Conservation (phyloP, 2,888 invertebrate species). For the Gonocerus acuteangulatus region DNA sequence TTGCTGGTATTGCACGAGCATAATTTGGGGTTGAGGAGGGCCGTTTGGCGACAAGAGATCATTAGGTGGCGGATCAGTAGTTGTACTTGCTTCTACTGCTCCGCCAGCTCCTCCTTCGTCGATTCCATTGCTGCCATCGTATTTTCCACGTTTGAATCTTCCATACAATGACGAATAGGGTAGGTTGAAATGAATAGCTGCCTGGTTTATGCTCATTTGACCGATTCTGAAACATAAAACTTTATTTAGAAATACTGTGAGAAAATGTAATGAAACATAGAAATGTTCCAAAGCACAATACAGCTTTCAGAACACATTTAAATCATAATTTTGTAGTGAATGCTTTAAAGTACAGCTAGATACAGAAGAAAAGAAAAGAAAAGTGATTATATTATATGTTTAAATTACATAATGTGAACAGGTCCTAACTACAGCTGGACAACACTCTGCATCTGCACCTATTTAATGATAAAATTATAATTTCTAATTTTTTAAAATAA, state of each 20-base stretch:
- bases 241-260: neutral
- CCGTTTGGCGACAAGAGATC: neutral
- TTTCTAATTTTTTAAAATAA: too few species aligned
- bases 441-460: too few species aligned
- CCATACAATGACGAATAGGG: conserved; percentile 86
- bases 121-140: conserved; percentile 49
- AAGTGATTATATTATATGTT: too few species aligned
- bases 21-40: conserved; percentile 37
- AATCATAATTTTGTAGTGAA: too few species aligned
- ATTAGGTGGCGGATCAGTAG: conserved; percentile 22
- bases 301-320: neutral
- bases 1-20: conserved; percentile 40
- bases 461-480: too few species aligned
- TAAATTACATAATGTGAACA: too few species aligned
- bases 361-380: too few species aligned
- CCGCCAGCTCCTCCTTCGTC: conserved; percentile 28
- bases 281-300: neutral
- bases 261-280: neutral
- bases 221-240: conserved; percentile 55
- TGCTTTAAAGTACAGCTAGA: too few species aligned
- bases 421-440: too few species aligned
- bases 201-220: conserved; percentile 89
- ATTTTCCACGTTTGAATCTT: conserved; percentile 79
- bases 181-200: conserved; percentile 82
- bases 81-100: conserved; percentile 26